Evolutionary conservation across 2,113 vertebrate genomes (phyloP).

Genomic region (Callithrix jacchus): DNA sequence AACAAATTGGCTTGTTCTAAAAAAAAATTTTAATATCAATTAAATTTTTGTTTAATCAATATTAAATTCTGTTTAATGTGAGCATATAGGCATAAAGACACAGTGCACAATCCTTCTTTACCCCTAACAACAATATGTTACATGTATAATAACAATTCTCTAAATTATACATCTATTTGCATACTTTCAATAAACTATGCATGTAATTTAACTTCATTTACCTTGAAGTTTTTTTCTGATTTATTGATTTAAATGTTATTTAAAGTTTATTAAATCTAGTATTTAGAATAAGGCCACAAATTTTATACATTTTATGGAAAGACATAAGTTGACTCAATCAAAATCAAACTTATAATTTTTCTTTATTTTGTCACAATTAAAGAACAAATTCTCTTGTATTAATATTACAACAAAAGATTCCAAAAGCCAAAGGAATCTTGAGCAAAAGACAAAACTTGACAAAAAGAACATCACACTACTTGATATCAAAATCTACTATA

Average conservation of each 20-base stretch:
- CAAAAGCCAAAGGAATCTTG: background rate
- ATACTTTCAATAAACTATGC: background rate
- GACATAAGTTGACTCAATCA: background rate
- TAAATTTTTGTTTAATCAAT: too few relatives aligned
- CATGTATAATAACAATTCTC: background rate
- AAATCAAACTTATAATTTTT: background rate
- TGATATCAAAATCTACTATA: background rate
- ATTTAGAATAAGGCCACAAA: background rate
- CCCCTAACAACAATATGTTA: background rate
- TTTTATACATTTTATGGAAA: background rate
- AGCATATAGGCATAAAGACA: background rate
- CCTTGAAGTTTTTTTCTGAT: background rate
- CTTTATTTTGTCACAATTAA: background rate
- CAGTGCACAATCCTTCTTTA: background rate
- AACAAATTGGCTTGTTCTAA: background rate
- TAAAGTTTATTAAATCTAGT: background rate
- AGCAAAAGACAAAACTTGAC: background rate
- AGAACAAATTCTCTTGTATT: background rate
- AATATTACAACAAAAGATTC: background rate
- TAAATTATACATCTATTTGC: background rate
- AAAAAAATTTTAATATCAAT: background rate
- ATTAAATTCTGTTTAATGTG: too few relatives aligned
- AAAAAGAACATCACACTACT: background rate
- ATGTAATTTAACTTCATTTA: background rate
- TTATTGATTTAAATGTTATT: background rate